Evolutionary conservation across 2,797 vertebrate genomes (phyloP).

Genomic region (Emydoidea blandingii): DNA sequence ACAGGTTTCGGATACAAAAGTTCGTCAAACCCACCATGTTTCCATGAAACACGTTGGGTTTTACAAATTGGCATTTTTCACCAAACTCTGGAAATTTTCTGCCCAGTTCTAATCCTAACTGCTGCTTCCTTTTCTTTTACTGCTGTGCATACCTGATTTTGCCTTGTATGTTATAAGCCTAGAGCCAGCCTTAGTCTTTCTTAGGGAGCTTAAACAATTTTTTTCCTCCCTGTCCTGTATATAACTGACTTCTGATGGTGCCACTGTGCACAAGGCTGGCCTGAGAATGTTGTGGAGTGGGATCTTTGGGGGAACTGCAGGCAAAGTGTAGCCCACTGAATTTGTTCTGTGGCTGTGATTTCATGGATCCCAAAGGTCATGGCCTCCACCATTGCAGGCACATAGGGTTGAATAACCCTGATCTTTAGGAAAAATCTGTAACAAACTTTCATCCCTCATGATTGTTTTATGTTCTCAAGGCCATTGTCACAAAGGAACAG

Average conservation of each 20-base stretch:
- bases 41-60: too few species aligned
- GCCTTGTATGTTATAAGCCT: background rate
- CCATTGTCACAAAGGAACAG: background rate
- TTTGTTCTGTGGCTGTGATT: background rate
- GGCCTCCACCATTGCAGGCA: background rate
- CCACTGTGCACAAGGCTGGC: background rate
- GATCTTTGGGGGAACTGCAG: background rate
- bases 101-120: too few species aligned
- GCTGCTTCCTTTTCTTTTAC: background rate
- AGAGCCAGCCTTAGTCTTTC: background rate
- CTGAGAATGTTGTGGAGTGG: background rate
- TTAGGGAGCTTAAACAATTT: background rate
- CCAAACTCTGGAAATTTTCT: too few species aligned
- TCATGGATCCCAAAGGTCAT: background rate
- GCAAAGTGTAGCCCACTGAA: background rate
- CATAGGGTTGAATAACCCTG: background rate
- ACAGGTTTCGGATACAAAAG: too few species aligned
- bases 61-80: too few species aligned
- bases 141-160: conserved; percentile 1
- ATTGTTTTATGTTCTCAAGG: background rate
- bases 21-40: too few species aligned
- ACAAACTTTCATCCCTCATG: background rate
- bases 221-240: conserved; percentile 17
- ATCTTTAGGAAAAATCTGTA: conserved; percentile 1
- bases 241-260: background rate